Evolutionary conservation across 2,113 vertebrate species (phyloP), one percentile per base, ranked within the genome.

Genomic region (Cyprinodon variegatus): DNA sequence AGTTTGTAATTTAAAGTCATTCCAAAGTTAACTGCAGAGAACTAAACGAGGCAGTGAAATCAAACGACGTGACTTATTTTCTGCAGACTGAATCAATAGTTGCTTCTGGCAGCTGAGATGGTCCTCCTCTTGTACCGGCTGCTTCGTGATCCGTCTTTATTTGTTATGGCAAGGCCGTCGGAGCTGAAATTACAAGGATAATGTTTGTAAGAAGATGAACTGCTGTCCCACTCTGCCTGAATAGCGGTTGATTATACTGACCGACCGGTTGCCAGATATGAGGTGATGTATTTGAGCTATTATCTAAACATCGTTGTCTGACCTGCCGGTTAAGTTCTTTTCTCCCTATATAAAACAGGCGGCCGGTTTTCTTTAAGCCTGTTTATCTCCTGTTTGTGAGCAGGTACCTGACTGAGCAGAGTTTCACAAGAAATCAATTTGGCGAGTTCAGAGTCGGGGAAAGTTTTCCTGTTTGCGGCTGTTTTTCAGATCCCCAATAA

Each of bases 401-500:
- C 41, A n/a, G 20, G 5, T 70, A 14, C 7, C 65, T 20, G 40
- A 74, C 63, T 45, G 53, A 62, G 65, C 46, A 53, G 9, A 67
- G 50, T 11, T 17, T 59, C 3, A 70, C n/a, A 15, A 70, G 41
- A 68, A 78, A 37, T 22, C n/a, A 78, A 36, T 62, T n/a, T 20
- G 36, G 1, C 17, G 61, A 39, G 11, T 65, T 60, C n/a, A 17
- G n/a, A 29, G n/a, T 46, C 64, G 8, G 39, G 20, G 22, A 70
- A 66, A 48, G 69, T 11, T 61, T 48, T 3, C 48, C 2, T 36
- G 74, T 81, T 81, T 73, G 57, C 48, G n/a, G 36, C 70, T 70
- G 64, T 85, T 70, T 68, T 67, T 87, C 83, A 83, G 65, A 79
- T 71, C 68, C 84, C 65, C 72, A 84, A 38, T 57, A 38, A 59